Evolutionary conservation across 2,888 invertebrate species (phyloP).

Genomic region (Leptodirus hochenwartii): DNA sequence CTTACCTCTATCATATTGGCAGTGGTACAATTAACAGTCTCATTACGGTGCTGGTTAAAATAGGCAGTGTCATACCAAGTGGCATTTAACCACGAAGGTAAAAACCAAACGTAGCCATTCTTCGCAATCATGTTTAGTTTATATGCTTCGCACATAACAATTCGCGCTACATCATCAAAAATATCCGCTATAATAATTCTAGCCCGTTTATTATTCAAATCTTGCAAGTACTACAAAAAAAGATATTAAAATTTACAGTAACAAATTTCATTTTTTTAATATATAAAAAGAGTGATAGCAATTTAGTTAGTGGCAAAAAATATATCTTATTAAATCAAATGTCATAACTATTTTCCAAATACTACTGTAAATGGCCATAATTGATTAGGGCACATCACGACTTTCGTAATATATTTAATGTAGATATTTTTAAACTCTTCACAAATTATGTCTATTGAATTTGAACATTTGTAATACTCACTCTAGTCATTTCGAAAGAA

Average conservation of each 20-base stretch:
- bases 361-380: too few relatives aligned
- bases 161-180: conserved; percentile 50
- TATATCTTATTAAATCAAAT: too few relatives aligned
- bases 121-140: conserved; percentile 46
- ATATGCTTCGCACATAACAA: conserved; percentile 69
- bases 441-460: background rate
- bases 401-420: too few relatives aligned
- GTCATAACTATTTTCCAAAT: too few relatives aligned
- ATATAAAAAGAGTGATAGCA: too few relatives aligned
- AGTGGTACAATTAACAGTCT: conserved; percentile 37
- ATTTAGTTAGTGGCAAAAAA: conserved; percentile 7
- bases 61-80: conserved; percentile 42
- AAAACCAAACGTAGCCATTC: conserved; percentile 71
- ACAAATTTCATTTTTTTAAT: background rate
- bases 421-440: background rate
- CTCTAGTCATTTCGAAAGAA: conserved; percentile 10
- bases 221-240: conserved; percentile 36
- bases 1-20: conserved; percentile 38
- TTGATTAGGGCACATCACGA: too few relatives aligned
- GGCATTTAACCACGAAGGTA: conserved; percentile 52
- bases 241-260: too few relatives aligned
- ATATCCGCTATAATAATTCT: conserved; percentile 67
- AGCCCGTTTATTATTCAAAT: conserved; percentile 44
- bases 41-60: conserved; percentile 24
- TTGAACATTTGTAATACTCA: conserved; percentile 7